Conservation (phyloP, 1,140 invertebrate species). For the Brachionus angularis region DNA sequence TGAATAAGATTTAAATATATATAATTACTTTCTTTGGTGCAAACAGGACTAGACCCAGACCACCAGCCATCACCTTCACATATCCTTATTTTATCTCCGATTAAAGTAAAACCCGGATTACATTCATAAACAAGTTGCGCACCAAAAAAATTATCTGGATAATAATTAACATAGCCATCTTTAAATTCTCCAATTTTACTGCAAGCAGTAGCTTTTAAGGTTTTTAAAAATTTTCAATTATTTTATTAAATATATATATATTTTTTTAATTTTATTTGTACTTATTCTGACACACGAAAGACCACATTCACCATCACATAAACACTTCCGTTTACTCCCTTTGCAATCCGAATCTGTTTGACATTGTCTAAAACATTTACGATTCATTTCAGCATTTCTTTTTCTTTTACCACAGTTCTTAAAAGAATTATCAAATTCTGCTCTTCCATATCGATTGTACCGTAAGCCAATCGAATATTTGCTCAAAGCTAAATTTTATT, state of each 20-base stretch:
- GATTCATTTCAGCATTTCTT: constrained; percentile 36
- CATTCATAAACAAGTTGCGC: constrained; percentile 57
- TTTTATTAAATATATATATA: not conserved
- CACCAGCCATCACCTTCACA: constrained; percentile 60
- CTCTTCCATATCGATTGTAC: constrained; percentile 4
- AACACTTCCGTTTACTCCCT: constrained; percentile 89
- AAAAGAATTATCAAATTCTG: not conserved
- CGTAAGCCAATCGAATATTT: constrained; percentile 10
- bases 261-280: constrained; percentile 50
- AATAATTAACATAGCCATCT: constrained; percentile 42
- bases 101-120: constrained; percentile 56
- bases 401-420: constrained; percentile 30
- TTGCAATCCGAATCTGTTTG: constrained; percentile 88
- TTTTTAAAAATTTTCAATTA: not conserved
- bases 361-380: constrained; percentile 80
- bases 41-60: constrained; percentile 55
- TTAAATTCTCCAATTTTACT: constrained; percentile 6
- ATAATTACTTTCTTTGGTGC: constrained; percentile 45
- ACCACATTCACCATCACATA: constrained; percentile 91
- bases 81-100: constrained; percentile 53
- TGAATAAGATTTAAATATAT: too few species aligned
- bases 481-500: not conserved
- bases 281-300: constrained; percentile 91
- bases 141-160: constrained; percentile 53
- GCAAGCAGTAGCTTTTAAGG: constrained; percentile 34